phyloP scores from a whole-genome alignment of 1,140 invertebrate species.

The Brachionus rotundiformis region DNA sequence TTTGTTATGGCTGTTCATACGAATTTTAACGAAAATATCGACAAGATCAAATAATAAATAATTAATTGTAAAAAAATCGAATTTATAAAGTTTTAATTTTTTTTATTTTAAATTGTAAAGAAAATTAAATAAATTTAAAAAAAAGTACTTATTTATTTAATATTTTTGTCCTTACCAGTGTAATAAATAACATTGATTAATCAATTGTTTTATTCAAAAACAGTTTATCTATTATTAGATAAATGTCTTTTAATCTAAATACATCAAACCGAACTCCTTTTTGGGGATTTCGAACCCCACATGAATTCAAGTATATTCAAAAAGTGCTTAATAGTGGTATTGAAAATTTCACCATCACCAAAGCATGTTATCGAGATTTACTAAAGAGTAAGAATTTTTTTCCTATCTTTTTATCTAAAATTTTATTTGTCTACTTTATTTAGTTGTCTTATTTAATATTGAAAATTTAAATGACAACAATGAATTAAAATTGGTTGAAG shows the following conservation, averaged over 20 bases:
- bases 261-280: not conserved
- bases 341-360: not conserved
- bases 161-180: not conserved
- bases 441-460: not conserved
- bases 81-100: not conserved
- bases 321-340: not conserved
- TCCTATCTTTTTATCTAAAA: too few species aligned
- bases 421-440: not conserved
- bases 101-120: not conserved
- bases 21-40: not conserved
- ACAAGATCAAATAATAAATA: not conserved
- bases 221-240: not conserved
- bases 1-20: not conserved
- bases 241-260: not conserved
- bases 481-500: not conserved
- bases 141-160: not conserved
- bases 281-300: conserved; percentile 15
- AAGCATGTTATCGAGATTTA: not conserved
- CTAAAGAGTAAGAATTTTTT: conserved; percentile 1
- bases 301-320: conserved; percentile 23
- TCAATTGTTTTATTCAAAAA: not conserved
- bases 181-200: not conserved
- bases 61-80: not conserved
- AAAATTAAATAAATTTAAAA: not conserved
- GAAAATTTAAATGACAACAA: conserved; percentile 1